phyloP scores from a whole-genome alignment of 2,888 invertebrate species.

The Catocala sponsa region DNA sequence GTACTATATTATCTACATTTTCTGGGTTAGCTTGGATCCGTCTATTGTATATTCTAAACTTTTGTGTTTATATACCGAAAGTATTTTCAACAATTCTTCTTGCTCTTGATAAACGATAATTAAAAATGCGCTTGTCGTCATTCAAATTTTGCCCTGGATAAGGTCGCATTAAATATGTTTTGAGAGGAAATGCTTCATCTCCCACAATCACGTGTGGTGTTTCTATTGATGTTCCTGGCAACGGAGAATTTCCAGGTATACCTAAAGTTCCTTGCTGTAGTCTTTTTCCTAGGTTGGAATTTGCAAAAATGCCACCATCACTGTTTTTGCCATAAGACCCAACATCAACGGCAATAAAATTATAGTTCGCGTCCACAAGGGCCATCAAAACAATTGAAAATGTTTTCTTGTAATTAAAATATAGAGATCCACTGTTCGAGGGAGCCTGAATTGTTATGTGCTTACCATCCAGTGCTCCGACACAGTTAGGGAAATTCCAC shows the following conservation, averaged over 20 bases:
- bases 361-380: slow-evolving; percentile 30
- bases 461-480: slow-evolving; percentile 28
- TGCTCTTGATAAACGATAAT: slow-evolving; percentile 14
- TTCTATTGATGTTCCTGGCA: not conserved
- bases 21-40: no score
- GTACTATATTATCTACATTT: no score
- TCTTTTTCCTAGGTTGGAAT: slow-evolving; percentile 10
- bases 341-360: slow-evolving; percentile 27
- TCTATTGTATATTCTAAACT: slow-evolving; percentile 7
- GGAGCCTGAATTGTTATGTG: slow-evolving; percentile 20
- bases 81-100: slow-evolving; percentile 11
- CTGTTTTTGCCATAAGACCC: slow-evolving; percentile 33
- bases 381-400: slow-evolving; percentile 26
- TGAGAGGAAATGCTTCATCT: slow-evolving; percentile 11
- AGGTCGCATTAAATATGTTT: slow-evolving; percentile 19
- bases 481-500: slow-evolving; percentile 21
- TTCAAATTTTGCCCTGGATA: slow-evolving; percentile 2
- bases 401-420: slow-evolving; percentile 27
- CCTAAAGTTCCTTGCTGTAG: not conserved
- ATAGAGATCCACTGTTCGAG: slow-evolving; percentile 25
- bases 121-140: slow-evolving; percentile 1
- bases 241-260: not conserved
- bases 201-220: slow-evolving; percentile 6
- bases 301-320: slow-evolving; percentile 34
- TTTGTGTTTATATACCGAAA: slow-evolving; percentile 14